phyloP scores from a whole-genome alignment of 2,797 vertebrate genomes.

The Sebastes taczanowskii region DNA sequence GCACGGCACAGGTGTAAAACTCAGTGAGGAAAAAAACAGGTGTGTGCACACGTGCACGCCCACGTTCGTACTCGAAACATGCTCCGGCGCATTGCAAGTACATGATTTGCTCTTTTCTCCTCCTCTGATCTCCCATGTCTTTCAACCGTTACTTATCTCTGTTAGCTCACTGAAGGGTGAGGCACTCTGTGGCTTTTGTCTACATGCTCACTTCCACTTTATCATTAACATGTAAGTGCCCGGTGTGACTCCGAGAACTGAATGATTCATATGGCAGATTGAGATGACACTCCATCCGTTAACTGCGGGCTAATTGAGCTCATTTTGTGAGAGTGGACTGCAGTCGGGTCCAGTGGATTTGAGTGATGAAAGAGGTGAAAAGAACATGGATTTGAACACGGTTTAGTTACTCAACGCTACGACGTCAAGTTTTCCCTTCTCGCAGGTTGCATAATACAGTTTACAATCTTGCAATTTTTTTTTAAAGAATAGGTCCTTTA shows the following conservation, averaged over 20 bases:
- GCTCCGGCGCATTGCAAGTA: neutral
- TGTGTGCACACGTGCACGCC: neutral
- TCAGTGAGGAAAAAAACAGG: constrained; percentile 12
- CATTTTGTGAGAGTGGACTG: neutral
- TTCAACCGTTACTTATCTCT: constrained; percentile 9
- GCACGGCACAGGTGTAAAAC: constrained; percentile 1
- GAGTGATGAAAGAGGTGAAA: neutral
- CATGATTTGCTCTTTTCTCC: neutral
- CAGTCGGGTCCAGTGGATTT: neutral
- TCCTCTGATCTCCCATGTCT: neutral
- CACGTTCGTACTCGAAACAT: neutral
- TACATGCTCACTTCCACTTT: neutral
- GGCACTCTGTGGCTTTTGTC: neutral
- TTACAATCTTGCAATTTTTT: neutral
- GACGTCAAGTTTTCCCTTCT: neutral
- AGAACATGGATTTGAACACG: neutral
- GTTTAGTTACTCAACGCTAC: neutral
- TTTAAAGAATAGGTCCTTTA: neutral
- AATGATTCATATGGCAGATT: constrained; percentile 21
- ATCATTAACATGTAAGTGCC: constrained; percentile 12
- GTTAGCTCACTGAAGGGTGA: constrained; percentile 10
- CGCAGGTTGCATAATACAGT: neutral
- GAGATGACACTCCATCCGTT: neutral
- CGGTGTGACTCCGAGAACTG: constrained; percentile 7
- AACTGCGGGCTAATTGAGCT: constrained; percentile 24